These are phyloP conservation scores for Sinocyclocheilus anophthalmus DNA, from an alignment of 2,113 vertebrate species.

Conservation along the genomic window DNA sequence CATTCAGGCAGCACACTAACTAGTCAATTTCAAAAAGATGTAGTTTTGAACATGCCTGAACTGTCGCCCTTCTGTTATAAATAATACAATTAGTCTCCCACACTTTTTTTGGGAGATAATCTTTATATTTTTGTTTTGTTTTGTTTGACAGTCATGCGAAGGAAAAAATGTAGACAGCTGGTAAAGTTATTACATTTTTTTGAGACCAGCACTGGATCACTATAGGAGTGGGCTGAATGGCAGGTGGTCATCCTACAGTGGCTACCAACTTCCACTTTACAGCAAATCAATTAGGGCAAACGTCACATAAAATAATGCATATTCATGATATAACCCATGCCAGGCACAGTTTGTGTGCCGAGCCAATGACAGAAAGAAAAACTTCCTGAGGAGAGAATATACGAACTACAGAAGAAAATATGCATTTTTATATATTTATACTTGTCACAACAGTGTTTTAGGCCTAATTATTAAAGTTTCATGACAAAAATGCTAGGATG, in stretches of 20 bases:
- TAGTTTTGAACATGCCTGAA: neutral
- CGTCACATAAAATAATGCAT: neutral
- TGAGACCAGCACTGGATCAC: neutral
- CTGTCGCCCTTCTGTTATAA: neutral
- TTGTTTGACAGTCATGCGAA: neutral
- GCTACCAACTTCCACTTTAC: neutral
- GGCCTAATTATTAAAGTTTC: slow-evolving; percentile 30
- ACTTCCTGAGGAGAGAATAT: neutral
- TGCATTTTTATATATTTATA: neutral
- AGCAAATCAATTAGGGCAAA: neutral
- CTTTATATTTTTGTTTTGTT: neutral
- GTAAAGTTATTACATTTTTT: neutral
- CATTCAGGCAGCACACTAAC: no score
- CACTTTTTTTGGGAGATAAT: neutral
- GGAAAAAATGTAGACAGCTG: neutral
- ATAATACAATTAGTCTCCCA: neutral
- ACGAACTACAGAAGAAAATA: neutral
- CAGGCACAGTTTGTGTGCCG: neutral
- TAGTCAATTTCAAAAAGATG: neutral
- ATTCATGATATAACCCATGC: neutral
- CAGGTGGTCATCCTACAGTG: neutral
- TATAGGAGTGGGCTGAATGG: neutral
- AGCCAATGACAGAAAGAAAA: slow-evolving; percentile 7
- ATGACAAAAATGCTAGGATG: slow-evolving; percentile 8
- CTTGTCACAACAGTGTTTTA: slow-evolving; percentile 11